Base-by-base conservation (phyloP, 2,113 vertebrate genomes). In the Lasiurus cinereus region DNA sequence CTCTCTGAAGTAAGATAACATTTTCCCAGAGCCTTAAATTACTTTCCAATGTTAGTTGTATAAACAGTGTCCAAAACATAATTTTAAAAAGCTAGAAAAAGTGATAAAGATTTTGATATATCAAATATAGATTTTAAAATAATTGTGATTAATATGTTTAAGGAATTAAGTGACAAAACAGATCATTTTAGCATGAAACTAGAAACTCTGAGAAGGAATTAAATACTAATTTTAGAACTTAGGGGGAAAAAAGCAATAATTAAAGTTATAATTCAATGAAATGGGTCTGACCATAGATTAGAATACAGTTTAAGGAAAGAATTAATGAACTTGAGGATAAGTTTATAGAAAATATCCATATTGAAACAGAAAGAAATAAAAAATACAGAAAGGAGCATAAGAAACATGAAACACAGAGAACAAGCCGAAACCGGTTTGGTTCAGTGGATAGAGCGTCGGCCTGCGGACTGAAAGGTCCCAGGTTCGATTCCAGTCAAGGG, bases 111-210 rank as follows among this genome's bases (percentile, higher is more conserved):
- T 52, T 54, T 64, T 95, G 31, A 90, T 56, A 9, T 66, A 89
- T 76, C 18, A 31, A 24, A 67, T 64, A 82, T 19, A 14, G 14
- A 82, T 62, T 67, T 96, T 74, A 46, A 74, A 84, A 33, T 62
- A 92, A 67, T 21, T 52, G 11, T 67, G 62, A 92, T 82, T 84
- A 82, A 29, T 48, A 82, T 39, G 15, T 36, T 76, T 89, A 76
- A 69, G 12, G 3, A 91, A 69, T 70, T 90, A 64, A 73, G 78
- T 76, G 85, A 67, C 67, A 94, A 79, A 80, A 77, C 18, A 83
- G 15, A 94, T n/a, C 76, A 76, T 21, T 70, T 82, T 77, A 43
- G 43, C 39, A 77, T 13, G 19, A 96, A 74, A 83, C 24, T 92
- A 16, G 31, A 76, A 88, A 59, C 19, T 92, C 59, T 62, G 12